Evolutionary conservation across 92 coral and sea anemone genomes (phyloP), one percentile per base, ranked within the genome.

Genomic region (Parazoanthus swiftii): DNA sequence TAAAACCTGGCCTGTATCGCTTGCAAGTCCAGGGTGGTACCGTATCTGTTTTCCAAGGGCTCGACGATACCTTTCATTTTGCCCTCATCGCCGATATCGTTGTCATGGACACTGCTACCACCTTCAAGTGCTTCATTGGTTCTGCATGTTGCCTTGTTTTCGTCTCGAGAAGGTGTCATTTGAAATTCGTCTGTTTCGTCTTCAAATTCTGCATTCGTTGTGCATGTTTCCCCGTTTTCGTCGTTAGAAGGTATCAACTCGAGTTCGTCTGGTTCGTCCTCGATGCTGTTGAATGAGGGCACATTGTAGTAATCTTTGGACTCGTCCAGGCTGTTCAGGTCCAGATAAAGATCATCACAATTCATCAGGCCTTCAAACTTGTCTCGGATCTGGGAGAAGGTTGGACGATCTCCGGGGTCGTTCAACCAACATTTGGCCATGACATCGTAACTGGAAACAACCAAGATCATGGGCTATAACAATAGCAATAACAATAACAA

Each of bases 231-330:
- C 43, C 1, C 0, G 16, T 73, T 73, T 15, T 73, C 21, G 43
- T 73, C 77, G 20, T 25, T 7, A 26, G 20, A 29, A 29, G 5
- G 25, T 18, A 25, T 73, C 42, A 73, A 1, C 21, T 88, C 92
- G 0, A 77, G 4, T 10, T 79, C 81, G 13, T 81, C 86, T 1
- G 86, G 37, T 37, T 77, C 90, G 38, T 91, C 92, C 21, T 76
- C 82, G 46, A 86, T 75, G 71, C 96, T 94, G 88, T 92, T 89
- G 86, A 94, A 94, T 54, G 96, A 94, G 8, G 96, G 96, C 25
- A 89, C 94, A 38, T 92, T 92, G 74, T 94, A 94, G 88, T 94
- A 94, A 79, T 92, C 96, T 59, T 90, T 82, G 25, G 93, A 59
- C 86, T 94, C 96, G 88, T 94, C 96, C 67, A 94, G 46, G 16